Percentiles rank a stretch among this genome's conserved stretches.
phyloP scores from a whole-genome alignment of 2,888 invertebrate species.

The Phengaris alcon region DNA sequence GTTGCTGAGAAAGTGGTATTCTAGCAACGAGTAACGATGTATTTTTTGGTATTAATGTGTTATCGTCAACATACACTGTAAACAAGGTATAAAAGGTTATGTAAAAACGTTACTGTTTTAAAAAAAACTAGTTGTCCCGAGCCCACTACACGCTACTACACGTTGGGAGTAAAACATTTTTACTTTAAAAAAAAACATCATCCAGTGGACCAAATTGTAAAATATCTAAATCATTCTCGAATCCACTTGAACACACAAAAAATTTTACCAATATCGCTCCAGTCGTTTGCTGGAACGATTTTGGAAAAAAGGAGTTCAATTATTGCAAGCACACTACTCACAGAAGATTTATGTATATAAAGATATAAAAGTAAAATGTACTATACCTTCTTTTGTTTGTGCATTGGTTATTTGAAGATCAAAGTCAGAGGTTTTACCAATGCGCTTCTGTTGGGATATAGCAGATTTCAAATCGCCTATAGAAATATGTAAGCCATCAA shows the following conservation, averaged over 20 bases:
- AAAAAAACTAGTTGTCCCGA: neutral
- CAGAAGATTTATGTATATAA: too few species aligned
- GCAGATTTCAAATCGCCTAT: constrained; percentile 96
- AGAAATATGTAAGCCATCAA: constrained; percentile 97
- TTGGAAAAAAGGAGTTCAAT: too few species aligned
- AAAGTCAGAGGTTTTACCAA: constrained; percentile 95
- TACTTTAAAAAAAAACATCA: too few species aligned
- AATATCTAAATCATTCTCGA: too few species aligned
- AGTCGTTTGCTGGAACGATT: too few species aligned
- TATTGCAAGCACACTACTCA: too few species aligned
- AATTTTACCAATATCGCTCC: too few species aligned
- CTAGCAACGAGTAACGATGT: constrained; percentile 97
- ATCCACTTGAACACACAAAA: too few species aligned
- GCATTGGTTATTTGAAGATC: constrained; percentile 98
- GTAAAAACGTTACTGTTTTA: neutral
- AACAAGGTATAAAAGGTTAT: constrained; percentile 35
- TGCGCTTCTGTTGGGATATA: constrained; percentile 95
- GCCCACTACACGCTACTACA: too few species aligned
- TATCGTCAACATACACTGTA: constrained; percentile 94
- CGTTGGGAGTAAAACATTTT: too few species aligned
- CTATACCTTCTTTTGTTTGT: constrained; percentile 95
- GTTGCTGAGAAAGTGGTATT: constrained; percentile 90
- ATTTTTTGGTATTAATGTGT: constrained; percentile 96
- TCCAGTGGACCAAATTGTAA: too few species aligned
- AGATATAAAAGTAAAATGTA: neutral